phyloP scores from a whole-genome alignment of 2,888 invertebrate genomes.

The Erpobdella octoculata region DNA sequence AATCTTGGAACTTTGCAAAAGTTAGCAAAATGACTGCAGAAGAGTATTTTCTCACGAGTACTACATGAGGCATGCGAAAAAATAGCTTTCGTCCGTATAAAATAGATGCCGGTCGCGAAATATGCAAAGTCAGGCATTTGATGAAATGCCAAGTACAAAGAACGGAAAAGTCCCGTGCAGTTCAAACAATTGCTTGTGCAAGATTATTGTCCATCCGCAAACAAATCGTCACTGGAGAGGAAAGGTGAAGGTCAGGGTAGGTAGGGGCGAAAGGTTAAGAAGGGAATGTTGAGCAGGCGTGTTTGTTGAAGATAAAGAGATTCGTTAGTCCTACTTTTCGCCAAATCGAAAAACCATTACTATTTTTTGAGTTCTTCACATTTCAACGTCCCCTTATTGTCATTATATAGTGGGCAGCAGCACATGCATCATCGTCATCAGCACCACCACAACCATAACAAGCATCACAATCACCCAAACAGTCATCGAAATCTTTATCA shows the following conservation, averaged over 20 bases:
- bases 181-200: background rate
- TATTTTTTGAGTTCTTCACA: too few species aligned
- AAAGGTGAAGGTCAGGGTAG: background rate
- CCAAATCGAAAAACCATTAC: background rate
- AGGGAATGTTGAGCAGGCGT: conserved; percentile 7
- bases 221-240: conserved; percentile 5
- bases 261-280: background rate
- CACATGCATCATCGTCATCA: conserved; percentile 18
- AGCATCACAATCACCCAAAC: conserved; percentile 14
- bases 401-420: background rate
- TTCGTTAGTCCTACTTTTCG: background rate
- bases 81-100: too few species aligned
- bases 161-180: background rate
- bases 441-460: background rate
- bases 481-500: conserved; percentile 14
- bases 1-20: too few species aligned
- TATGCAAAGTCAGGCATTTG: too few species aligned
- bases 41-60: too few species aligned
- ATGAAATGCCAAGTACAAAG: too few species aligned
- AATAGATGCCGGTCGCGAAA: too few species aligned
- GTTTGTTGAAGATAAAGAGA: conserved; percentile 5
- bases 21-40: too few species aligned
- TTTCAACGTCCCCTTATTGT: too few species aligned
- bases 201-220: background rate
- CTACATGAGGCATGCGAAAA: too few species aligned